Evolutionary conservation across 1,140 invertebrate genomes (phyloP).

Genomic region (Drosophila equinoxialis): DNA sequence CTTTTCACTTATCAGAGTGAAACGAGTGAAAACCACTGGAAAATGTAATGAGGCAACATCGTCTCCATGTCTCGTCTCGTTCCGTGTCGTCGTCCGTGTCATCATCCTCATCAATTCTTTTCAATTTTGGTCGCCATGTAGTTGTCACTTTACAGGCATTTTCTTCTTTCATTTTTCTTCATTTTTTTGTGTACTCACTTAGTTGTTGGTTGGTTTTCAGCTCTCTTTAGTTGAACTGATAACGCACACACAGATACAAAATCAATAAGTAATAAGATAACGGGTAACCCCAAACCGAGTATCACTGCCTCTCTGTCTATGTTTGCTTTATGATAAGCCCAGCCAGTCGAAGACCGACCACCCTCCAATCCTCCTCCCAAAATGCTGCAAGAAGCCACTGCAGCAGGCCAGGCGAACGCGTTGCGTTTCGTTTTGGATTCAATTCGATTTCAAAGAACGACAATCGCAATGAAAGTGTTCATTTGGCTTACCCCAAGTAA

Average conservation of each 20-base stretch:
- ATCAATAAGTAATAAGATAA: conserved; percentile 76
- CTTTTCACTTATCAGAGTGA: conserved; percentile 12
- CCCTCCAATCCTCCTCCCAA: neutral
- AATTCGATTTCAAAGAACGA: too few species aligned
- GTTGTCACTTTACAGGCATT: conserved; percentile 31
- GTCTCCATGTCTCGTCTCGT: conserved; percentile 14
- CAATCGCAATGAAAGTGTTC: conserved; percentile 56
- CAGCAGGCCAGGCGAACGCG: too few species aligned
- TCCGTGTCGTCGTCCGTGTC: conserved; percentile 29
- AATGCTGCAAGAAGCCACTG: too few species aligned
- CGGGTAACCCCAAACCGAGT: conserved; percentile 60
- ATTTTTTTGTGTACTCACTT: conserved; percentile 9
- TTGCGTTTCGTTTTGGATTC: too few species aligned
- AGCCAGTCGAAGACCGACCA: neutral
- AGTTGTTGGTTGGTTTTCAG: conserved; percentile 8
- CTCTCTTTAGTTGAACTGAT: conserved; percentile 44
- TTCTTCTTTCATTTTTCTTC: too few species aligned
- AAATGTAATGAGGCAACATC: conserved; percentile 15
- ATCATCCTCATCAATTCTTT: conserved; percentile 38
- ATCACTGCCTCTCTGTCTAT: conserved; percentile 18
- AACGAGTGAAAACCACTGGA: conserved; percentile 7
- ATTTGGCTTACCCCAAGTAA: conserved; percentile 12
- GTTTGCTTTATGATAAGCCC: conserved; percentile 55
- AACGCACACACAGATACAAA: conserved; percentile 47
- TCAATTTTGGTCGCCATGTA: conserved; percentile 40